Base-by-base conservation (phyloP, 2,888 invertebrate genomes). In the Agrilus cyanescens region DNA sequence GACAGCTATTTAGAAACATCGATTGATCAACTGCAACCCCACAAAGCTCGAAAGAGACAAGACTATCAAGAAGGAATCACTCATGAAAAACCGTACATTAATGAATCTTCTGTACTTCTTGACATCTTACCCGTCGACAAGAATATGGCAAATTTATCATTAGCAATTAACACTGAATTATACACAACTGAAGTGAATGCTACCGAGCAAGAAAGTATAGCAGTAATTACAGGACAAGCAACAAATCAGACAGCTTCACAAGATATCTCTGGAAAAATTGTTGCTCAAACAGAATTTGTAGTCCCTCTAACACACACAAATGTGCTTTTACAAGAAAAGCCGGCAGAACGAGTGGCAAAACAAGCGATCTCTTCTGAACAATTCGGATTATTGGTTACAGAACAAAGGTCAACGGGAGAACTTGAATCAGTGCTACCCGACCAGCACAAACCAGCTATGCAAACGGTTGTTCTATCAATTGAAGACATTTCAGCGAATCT, bases 371-470 rank as follows among this genome's bases (percentile, higher is more conserved):
- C 60, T 13, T 31, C 30, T 12, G 50, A 45, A 41, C 63, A 65
- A 39, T 68, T 70, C 52, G 68, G 74, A 49, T 53, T 75, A 37
- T 61, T 72, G 40, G 61, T 75, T 43, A 71, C 69, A 38, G 72
- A 74, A 54, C 61, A 65, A 48, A 61, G 59, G 51, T 61, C 66
- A 46, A 63, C 69, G 52, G 71, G 66, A 52, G 70, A 71, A 63
- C 58, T 68, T 38, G 70, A 68, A 62, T 59, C 65, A 55, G 57
- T 67, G 44, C 55, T 68, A 51, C 60, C 61, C 42, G 63, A 66
- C 49, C 52, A 60, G 45, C 58, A 65, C 46, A 62, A 62, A 53
- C 68, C 69, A 47, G 56, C 62, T 50, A 56, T 63, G 53, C 71
- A 71, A 60, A 63, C 61, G 52, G 68, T 68, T 51, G 60, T 56